A percentile compares a stretch with the other conserved stretches of the same genome.
phyloP scores from a whole-genome alignment of 2,888 invertebrate genomes.

The Epirrita christyi region DNA sequence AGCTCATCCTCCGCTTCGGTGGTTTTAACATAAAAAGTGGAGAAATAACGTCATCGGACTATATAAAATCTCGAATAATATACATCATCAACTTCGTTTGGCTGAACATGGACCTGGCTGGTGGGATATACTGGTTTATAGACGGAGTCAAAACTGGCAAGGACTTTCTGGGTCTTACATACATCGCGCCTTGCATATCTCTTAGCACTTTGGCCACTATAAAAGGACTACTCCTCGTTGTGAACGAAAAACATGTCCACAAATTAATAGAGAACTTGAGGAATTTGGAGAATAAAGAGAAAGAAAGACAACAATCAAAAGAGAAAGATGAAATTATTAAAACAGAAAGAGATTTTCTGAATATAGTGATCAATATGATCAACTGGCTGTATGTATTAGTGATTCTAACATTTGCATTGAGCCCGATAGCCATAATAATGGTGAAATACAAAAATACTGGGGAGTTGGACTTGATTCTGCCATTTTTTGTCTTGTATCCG shows the following conservation, averaged over 20 bases:
- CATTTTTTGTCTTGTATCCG: constrained; percentile 62
- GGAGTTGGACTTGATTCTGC: constrained; percentile 52
- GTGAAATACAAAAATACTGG: constrained; percentile 52
- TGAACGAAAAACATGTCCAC: constrained; percentile 41
- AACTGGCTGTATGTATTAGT: constrained; percentile 48
- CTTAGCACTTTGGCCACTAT: constrained; percentile 42
- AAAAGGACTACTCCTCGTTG: constrained; percentile 45
- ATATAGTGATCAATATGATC: constrained; percentile 48
- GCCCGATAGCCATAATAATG: constrained; percentile 50
- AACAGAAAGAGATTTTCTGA: constrained; percentile 49
- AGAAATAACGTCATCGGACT: constrained; percentile 31
- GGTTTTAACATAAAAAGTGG: constrained; percentile 50
- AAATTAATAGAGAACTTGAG: constrained; percentile 45
- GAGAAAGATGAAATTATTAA: constrained; percentile 45
- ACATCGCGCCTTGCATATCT: constrained; percentile 53
- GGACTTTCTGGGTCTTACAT: constrained; percentile 51
- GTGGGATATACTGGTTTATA: constrained; percentile 51
- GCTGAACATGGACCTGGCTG: constrained; percentile 48
- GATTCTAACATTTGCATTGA: constrained; percentile 46
- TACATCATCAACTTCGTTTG: constrained; percentile 52
- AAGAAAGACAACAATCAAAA: constrained; percentile 11
- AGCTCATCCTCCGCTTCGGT: constrained; percentile 40
- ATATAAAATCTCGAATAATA: constrained; percentile 38
- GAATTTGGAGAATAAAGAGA: constrained; percentile 45
- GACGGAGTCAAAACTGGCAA: constrained; percentile 45